Evolutionary conservation across 2,888 invertebrate species (phyloP).

Genomic region (Heteropelma amictum): DNA sequence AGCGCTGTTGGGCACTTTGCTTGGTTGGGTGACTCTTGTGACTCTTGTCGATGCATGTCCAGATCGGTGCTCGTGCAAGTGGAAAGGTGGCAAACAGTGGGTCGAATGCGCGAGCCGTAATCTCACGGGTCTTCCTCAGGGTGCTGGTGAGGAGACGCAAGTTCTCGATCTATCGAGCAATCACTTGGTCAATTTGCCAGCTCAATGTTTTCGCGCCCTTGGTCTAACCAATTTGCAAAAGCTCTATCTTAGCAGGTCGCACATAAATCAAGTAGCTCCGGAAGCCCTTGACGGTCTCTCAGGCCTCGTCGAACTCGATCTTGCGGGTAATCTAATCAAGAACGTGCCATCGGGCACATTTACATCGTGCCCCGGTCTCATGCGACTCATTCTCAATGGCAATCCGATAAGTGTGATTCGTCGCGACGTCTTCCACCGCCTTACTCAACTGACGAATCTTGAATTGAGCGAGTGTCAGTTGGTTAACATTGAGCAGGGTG

Average conservation of each 20-base stretch:
- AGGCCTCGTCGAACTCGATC: constrained; percentile 92
- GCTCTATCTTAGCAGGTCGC: constrained; percentile 89
- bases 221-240: constrained; percentile 92
- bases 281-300: constrained; percentile 90
- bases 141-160: constrained; percentile 91
- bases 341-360: constrained; percentile 89
- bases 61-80: constrained; percentile 90
- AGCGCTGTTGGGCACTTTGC: constrained; percentile 54
- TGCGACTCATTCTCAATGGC: constrained; percentile 89
- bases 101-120: constrained; percentile 91
- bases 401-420: constrained; percentile 89
- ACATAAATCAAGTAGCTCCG: constrained; percentile 87
- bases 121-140: constrained; percentile 87
- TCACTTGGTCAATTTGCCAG: constrained; percentile 87
- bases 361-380: constrained; percentile 87
- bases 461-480: constrained; percentile 91
- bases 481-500: constrained; percentile 86
- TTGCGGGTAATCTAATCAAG: constrained; percentile 89
- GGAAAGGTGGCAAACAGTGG: constrained; percentile 95
- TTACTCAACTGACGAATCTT: constrained; percentile 87
- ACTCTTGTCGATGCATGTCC: constrained; percentile 82
- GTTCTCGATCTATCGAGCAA: constrained; percentile 92
- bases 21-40: constrained; percentile 49
- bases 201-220: constrained; percentile 88
- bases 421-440: constrained; percentile 85